phyloP scores from a whole-genome alignment of 1,140 invertebrate species.

The Lasioglossum baleicum region DNA sequence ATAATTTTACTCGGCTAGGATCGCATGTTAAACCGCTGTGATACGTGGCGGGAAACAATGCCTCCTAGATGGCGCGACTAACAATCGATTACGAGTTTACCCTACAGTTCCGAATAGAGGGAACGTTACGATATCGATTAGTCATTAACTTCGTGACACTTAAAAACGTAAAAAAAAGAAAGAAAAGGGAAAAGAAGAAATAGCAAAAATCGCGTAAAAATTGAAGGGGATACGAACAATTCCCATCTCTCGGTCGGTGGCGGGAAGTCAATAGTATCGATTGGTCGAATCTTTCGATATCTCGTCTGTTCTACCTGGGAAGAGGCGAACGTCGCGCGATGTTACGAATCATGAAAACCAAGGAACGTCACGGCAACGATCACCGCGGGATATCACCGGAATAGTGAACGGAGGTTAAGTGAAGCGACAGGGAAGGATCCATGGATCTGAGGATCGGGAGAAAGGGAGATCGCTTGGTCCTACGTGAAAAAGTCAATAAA shows the following conservation, averaged over 20 bases:
- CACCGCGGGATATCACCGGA: conserved; percentile 7
- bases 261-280: not conserved
- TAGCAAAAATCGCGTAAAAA: not conserved
- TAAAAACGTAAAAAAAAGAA: not conserved
- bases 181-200: too few species aligned
- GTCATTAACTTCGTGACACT: not conserved
- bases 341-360: not conserved
- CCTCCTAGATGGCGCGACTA: not conserved
- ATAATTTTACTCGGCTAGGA: too few species aligned
- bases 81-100: not conserved
- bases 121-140: conserved; percentile 14
- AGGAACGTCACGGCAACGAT: conserved; percentile 15
- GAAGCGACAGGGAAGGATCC: conserved; percentile 10
- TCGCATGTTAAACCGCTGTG: too few species aligned
- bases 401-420: not conserved
- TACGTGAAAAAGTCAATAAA: conserved; percentile 56
- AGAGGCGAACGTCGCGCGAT: conserved; percentile 30
- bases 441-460: not conserved
- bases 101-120: conserved; percentile 11
- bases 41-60: not conserved
- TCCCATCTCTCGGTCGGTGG: conserved; percentile 5
- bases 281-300: not conserved
- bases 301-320: conserved; percentile 38
- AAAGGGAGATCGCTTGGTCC: conserved; percentile 41
- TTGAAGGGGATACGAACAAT: conserved; percentile 1